A percentile compares a stretch with the other conserved stretches of the same genome.
These are phyloP conservation scores for Lacanobia wlatinum DNA, from an alignment of 2,888 invertebrate species.

Conservation along the genomic window DNA sequence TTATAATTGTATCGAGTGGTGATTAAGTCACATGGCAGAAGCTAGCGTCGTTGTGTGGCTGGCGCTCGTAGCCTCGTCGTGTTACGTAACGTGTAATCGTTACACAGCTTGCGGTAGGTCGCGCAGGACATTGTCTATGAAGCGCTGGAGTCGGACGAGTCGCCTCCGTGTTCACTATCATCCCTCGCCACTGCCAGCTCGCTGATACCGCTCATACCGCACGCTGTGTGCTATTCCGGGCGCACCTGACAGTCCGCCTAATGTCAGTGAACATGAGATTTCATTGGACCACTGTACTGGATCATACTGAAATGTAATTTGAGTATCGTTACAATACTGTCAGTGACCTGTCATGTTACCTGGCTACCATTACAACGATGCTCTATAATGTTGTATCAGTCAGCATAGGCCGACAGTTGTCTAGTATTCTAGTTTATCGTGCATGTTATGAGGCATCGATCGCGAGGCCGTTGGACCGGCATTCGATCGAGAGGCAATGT, in stretches of 20 bases:
- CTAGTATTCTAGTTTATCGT: slow-evolving; percentile 16
- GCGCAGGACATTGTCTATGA: slow-evolving; percentile 46
- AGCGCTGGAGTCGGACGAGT: slow-evolving; percentile 36
- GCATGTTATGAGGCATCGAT: slow-evolving; percentile 31
- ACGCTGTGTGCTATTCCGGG: slow-evolving; percentile 17
- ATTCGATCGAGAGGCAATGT: slow-evolving; percentile 51
- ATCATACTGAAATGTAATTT: not conserved
- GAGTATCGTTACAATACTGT: not conserved
- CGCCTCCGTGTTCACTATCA: slow-evolving; percentile 33
- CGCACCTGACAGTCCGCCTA: slow-evolving; percentile 35
- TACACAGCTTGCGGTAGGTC: slow-evolving; percentile 56
- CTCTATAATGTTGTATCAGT: not conserved
- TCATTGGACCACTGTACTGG: slow-evolving; percentile 7
- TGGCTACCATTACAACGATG: not conserved
- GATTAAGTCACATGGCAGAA: slow-evolving; percentile 31
- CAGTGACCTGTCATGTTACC: slow-evolving; percentile 10
- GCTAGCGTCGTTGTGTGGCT: slow-evolving; percentile 5
- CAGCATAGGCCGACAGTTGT: not conserved
- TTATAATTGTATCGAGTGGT: slow-evolving; percentile 31
- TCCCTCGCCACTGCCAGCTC: not conserved
- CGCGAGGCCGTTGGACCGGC: slow-evolving; percentile 35
- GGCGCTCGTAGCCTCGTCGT: slow-evolving; percentile 11
- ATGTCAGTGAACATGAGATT: slow-evolving; percentile 26
- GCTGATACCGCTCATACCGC: not conserved
- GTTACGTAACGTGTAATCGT: slow-evolving; percentile 25